Conservation (phyloP, 2,113 vertebrate species). For the Thamnaconus septentrionalis region DNA sequence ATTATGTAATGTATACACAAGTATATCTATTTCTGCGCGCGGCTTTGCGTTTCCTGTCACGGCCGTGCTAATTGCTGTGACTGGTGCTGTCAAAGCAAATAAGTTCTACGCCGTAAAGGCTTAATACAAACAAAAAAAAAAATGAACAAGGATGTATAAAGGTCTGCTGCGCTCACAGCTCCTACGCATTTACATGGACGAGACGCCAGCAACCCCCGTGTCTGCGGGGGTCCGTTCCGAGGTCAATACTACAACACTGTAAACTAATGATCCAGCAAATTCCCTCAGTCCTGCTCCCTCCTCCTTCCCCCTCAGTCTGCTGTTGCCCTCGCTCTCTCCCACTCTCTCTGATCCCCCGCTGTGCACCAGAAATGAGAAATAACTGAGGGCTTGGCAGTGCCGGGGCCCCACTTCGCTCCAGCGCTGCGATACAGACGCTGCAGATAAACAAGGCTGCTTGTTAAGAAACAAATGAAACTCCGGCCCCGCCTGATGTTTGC, state of each 20-base stretch:
- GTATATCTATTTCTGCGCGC: no score
- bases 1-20: no score
- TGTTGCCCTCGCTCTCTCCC: constrained; percentile 62
- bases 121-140: background rate
- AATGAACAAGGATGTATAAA: constrained; percentile 17
- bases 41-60: no score
- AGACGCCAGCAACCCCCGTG: constrained; percentile 37
- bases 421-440: constrained; percentile 42
- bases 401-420: constrained; percentile 48
- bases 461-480: constrained; percentile 66
- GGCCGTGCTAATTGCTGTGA: no score
- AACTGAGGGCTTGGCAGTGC: constrained; percentile 59
- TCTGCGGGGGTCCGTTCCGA: constrained; percentile 64
- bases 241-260: constrained; percentile 73
- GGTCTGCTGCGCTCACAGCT: constrained; percentile 44
- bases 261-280: constrained; percentile 75
- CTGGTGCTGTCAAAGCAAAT: no score
- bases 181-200: constrained; percentile 49
- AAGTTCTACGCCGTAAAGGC: no score
- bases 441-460: constrained; percentile 66
- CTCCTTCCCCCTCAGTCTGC: constrained; percentile 51
- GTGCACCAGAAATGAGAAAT: constrained; percentile 70
- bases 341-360: constrained; percentile 59
- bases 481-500: constrained; percentile 36
- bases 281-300: constrained; percentile 56